Evolutionary conservation across 2,888 invertebrate species (phyloP).

Genomic region (Ethmia dodecea): DNA sequence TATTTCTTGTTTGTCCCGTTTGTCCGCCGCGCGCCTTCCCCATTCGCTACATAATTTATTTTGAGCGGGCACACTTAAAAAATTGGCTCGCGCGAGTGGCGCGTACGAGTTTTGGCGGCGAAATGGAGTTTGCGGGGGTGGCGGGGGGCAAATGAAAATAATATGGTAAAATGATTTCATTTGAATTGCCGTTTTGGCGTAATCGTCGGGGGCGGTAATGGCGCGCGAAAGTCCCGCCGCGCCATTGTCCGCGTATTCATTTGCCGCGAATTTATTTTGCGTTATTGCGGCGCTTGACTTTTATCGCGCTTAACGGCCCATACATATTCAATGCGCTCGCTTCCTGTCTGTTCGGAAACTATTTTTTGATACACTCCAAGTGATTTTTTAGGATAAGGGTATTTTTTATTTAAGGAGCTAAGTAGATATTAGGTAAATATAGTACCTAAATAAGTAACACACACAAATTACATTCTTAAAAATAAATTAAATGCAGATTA

Average conservation of each 20-base stretch:
- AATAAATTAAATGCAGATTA: too few species aligned
- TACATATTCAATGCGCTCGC: conserved; percentile 57
- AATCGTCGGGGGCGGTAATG: conserved; percentile 59
- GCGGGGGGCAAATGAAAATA: conserved; percentile 58
- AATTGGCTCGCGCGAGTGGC: conserved; percentile 53
- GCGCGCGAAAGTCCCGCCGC: conserved; percentile 49
- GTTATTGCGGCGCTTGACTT: conserved; percentile 47
- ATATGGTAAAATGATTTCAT: conserved; percentile 74
- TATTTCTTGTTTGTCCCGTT: conserved; percentile 41
- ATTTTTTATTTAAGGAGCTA: too few species aligned
- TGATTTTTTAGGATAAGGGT: too few species aligned
- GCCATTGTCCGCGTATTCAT: conserved; percentile 60
- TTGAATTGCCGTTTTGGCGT: conserved; percentile 58
- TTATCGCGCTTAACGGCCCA: conserved; percentile 51
- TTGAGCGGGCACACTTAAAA: conserved; percentile 73
- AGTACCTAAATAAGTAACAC: too few species aligned
- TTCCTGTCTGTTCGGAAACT: conserved; percentile 41
- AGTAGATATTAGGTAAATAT: too few species aligned
- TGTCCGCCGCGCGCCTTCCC: conserved; percentile 55
- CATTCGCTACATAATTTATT: conserved; percentile 74
- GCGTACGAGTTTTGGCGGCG: conserved; percentile 56
- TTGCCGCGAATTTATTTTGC: conserved; percentile 59
- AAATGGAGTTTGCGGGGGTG: conserved; percentile 61
- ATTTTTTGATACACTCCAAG: too few species aligned
- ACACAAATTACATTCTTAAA: too few species aligned